phyloP scores from a whole-genome alignment of 2,113 vertebrate genomes.

The Oryzias melastigma region DNA sequence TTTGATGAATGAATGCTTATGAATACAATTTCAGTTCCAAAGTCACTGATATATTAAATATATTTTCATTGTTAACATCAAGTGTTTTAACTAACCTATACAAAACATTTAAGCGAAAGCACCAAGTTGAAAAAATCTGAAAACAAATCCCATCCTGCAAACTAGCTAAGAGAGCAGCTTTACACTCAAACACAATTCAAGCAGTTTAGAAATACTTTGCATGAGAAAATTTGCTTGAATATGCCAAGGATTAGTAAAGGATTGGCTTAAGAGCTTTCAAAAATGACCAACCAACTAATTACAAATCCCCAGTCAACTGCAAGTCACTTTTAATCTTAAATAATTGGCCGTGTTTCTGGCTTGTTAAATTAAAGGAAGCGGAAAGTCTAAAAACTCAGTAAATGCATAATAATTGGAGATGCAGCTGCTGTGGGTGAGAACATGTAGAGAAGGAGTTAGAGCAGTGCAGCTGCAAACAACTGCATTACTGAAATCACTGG shows the following conservation, averaged over 20 bases:
- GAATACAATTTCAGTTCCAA: too few species aligned
- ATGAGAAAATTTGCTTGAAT: slow-evolving; percentile 41
- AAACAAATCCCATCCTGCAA: too few species aligned
- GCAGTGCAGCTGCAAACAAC: slow-evolving; percentile 8
- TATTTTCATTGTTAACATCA: too few species aligned
- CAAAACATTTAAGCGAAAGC: too few species aligned
- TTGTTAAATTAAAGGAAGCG: slow-evolving; percentile 58
- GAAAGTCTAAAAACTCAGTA: slow-evolving; percentile 47
- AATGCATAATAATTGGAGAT: slow-evolving; percentile 24
- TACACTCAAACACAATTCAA: too few species aligned
- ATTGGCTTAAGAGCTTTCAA: slow-evolving; percentile 63
- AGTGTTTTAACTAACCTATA: too few species aligned
- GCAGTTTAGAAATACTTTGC: neutral
- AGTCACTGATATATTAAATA: too few species aligned
- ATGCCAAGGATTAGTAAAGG: slow-evolving; percentile 62
- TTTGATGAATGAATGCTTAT: neutral
- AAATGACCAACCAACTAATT: slow-evolving; percentile 68
- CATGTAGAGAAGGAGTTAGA: slow-evolving; percentile 17
- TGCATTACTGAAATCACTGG: neutral
- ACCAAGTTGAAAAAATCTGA: too few species aligned
- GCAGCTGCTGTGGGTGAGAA: slow-evolving; percentile 15
- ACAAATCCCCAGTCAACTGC: slow-evolving; percentile 74
- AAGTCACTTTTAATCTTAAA: slow-evolving; percentile 69
- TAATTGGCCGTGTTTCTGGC: slow-evolving; percentile 60
- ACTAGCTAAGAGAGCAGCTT: too few species aligned